phyloP scores from a whole-genome alignment of 2,113 vertebrate species.

The Turnix velox region DNA sequence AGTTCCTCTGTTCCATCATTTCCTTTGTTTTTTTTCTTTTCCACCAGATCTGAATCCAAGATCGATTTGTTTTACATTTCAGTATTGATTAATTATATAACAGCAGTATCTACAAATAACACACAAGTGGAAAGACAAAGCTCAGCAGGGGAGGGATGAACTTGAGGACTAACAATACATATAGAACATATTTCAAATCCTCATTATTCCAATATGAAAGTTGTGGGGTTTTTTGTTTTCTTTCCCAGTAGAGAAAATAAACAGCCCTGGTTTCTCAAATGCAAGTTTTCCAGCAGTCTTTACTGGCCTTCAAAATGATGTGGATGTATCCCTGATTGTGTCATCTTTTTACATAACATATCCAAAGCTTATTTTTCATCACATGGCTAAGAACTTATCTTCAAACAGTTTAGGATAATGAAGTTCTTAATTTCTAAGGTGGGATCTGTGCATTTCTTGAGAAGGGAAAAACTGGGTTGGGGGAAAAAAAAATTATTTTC shows the following conservation, averaged over 20 bases:
- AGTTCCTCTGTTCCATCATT: neutral
- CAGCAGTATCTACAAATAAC: neutral
- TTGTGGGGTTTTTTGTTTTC: too few species aligned
- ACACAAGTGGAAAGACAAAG: neutral
- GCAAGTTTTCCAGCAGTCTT: neutral
- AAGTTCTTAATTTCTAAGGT: neutral
- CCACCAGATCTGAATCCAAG: neutral
- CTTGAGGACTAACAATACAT: neutral
- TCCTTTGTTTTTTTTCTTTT: neutral
- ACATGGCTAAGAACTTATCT: neutral
- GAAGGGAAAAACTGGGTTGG: conserved; percentile 6
- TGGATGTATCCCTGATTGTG: neutral
- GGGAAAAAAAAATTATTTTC: neutral
- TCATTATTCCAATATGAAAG: neutral
- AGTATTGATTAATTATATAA: neutral
- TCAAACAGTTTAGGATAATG: conserved; percentile 18
- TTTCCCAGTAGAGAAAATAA: neutral
- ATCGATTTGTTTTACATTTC: neutral
- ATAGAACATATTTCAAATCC: neutral
- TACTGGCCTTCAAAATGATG: neutral
- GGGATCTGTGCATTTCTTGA: neutral
- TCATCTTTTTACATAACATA: neutral
- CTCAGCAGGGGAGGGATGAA: neutral
- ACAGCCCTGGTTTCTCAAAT: neutral
- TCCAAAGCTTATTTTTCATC: neutral